Percentiles rank a stretch among this genome's conserved stretches.
Evolutionary conservation across 1,140 invertebrate genomes (phyloP).

Genomic region (Camponotus floridanus): DNA sequence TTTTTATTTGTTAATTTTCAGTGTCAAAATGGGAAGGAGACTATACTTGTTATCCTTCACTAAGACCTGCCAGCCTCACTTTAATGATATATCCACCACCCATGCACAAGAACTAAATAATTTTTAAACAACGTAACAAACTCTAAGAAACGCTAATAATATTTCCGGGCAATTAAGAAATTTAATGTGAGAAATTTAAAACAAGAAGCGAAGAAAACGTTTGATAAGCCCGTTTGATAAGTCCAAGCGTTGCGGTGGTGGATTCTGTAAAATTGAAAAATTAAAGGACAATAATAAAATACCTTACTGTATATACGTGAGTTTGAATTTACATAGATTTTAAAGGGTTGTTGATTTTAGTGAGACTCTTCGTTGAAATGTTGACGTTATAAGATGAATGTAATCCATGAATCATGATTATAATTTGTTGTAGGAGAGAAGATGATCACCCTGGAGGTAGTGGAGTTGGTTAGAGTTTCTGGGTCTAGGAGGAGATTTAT

Average conservation of each 20-base stretch:
- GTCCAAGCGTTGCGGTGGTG: slow-evolving; percentile 67
- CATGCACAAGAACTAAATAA: slow-evolving; percentile 73
- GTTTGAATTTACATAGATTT: slow-evolving; percentile 13
- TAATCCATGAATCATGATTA: neutral
- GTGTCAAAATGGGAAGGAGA: slow-evolving; percentile 86
- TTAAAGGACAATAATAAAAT: slow-evolving; percentile 77
- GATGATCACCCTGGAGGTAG: slow-evolving; percentile 85
- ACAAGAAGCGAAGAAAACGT: slow-evolving; percentile 63
- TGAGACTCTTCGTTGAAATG: neutral
- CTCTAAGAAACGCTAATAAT: slow-evolving; percentile 69
- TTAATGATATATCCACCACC: slow-evolving; percentile 81
- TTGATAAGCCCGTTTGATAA: slow-evolving; percentile 47
- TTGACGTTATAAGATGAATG: neutral
- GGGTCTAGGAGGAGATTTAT: slow-evolving; percentile 80
- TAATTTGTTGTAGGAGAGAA: slow-evolving; percentile 78
- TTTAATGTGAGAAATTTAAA: slow-evolving; percentile 60
- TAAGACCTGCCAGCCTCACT: slow-evolving; percentile 85
- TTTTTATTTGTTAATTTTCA: slow-evolving; percentile 72
- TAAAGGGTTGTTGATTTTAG: neutral
- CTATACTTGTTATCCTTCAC: slow-evolving; percentile 84
- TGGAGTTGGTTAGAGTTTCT: slow-evolving; percentile 80
- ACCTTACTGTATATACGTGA: slow-evolving; percentile 71
- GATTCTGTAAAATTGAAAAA: slow-evolving; percentile 72
- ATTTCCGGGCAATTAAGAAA: slow-evolving; percentile 64
- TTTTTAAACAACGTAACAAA: slow-evolving; percentile 77